phyloP scores from a whole-genome alignment of 1,140 invertebrate species.

The Drosophila novamexicana region DNA sequence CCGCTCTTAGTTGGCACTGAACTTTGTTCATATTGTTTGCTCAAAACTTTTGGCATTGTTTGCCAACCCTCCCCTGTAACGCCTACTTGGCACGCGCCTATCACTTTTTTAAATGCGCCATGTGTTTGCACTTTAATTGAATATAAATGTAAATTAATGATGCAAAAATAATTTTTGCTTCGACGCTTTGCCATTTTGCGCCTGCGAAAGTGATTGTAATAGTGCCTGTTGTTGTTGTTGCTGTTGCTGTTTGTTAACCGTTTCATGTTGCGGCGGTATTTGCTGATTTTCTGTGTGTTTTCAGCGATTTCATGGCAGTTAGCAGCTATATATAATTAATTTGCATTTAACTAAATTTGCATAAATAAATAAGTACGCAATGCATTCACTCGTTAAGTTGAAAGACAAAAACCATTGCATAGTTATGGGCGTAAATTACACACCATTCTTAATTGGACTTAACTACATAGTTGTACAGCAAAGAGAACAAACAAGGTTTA shows the following conservation, averaged over 20 bases:
- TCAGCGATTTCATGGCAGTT: constrained; percentile 65
- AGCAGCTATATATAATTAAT: constrained; percentile 72
- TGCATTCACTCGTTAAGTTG: constrained; percentile 46
- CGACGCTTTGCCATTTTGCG: constrained; percentile 56
- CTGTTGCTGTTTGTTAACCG: constrained; percentile 67
- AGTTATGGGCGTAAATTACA: constrained; percentile 20
- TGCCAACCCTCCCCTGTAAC: constrained; percentile 16
- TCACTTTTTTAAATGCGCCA: constrained; percentile 41
- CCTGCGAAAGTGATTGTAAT: constrained; percentile 33
- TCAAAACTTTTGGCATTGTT: constrained; percentile 44
- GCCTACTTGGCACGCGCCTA: constrained; percentile 59
- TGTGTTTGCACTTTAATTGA: constrained; percentile 81
- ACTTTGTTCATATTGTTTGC: constrained; percentile 48
- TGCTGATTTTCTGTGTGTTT: constrained; percentile 12
- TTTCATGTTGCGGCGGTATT: constrained; percentile 58
- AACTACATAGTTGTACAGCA: constrained; percentile 36
- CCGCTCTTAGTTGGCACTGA: constrained; percentile 24
- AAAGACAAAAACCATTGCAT: constrained; percentile 30
- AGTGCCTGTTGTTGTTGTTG: constrained; percentile 23
- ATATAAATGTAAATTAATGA: constrained; percentile 84
- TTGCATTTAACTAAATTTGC: constrained; percentile 81
- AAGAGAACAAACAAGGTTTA: constrained; percentile 37
- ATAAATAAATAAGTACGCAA: constrained; percentile 79
- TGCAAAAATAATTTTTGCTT: constrained; percentile 83
- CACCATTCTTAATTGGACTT: constrained; percentile 31